Conservation (phyloP, 2,113 vertebrate species). For the Amazona guildingii region DNA sequence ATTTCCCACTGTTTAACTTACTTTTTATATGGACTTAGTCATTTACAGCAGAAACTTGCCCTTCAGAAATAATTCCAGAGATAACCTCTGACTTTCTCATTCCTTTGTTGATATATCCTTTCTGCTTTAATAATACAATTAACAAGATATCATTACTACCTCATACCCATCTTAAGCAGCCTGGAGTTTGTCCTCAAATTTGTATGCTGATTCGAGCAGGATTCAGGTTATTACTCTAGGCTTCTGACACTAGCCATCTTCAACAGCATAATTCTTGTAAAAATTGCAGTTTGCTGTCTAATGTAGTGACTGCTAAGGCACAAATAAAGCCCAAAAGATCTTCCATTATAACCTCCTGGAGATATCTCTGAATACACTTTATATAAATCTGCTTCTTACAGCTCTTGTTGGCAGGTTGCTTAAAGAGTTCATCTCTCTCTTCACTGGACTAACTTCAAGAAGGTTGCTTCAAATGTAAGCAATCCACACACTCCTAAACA, state of each 20-base stretch:
- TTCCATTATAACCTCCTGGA: background rate
- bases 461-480: background rate
- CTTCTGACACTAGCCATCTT: background rate
- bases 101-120: background rate
- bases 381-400: background rate
- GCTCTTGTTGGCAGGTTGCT: background rate
- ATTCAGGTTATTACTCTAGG: background rate
- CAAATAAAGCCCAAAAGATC: background rate
- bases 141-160: background rate
- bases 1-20: background rate
- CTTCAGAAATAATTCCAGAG: background rate
- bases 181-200: background rate
- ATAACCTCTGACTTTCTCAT: background rate
- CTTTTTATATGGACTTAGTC: background rate
- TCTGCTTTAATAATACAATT: background rate
- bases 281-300: background rate
- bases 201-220: background rate
- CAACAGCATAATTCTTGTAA: background rate
- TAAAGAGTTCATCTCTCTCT: background rate
- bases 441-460: background rate
- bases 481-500: background rate
- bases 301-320: background rate
- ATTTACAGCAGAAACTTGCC: background rate
- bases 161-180: background rate
- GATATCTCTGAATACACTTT: background rate